phyloP scores from a whole-genome alignment of 2,113 vertebrate genomes.

The Pseudolaguvia tuberculata region DNA sequence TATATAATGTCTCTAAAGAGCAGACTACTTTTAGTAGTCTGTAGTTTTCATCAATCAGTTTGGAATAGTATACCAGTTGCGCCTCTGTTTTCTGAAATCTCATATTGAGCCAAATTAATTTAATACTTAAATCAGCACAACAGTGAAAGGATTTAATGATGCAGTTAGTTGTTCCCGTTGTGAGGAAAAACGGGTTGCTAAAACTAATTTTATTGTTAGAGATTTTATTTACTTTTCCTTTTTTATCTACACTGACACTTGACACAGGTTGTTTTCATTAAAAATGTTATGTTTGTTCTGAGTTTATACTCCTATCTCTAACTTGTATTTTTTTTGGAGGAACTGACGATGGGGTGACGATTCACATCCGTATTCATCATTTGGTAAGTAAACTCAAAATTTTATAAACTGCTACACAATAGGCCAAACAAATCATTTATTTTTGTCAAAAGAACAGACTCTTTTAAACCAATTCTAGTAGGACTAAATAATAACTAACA shows the following conservation, averaged over 20 bases:
- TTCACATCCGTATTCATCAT: background rate
- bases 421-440: too few relatives aligned
- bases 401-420: background rate
- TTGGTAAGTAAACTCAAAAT: background rate
- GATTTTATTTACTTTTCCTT: conserved; percentile 20
- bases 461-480: too few relatives aligned
- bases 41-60: too few relatives aligned
- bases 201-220: conserved; percentile 1
- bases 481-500: conserved; percentile 19
- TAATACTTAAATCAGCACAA: background rate
- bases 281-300: background rate
- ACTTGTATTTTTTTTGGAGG: background rate
- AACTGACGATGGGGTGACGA: background rate
- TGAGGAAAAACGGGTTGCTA: background rate
- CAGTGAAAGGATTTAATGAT: background rate
- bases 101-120: background rate
- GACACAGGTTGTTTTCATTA: background rate
- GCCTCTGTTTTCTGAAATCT: background rate
- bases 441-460: too few relatives aligned
- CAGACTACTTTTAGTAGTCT: conserved; percentile 6
- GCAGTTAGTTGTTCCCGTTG: background rate
- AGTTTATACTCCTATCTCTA: background rate
- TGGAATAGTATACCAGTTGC: conserved; percentile 17
- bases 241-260: background rate
- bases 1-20: conserved; percentile 1